Base-by-base conservation (phyloP, 1,140 invertebrate species). In the Lerema accius region DNA sequence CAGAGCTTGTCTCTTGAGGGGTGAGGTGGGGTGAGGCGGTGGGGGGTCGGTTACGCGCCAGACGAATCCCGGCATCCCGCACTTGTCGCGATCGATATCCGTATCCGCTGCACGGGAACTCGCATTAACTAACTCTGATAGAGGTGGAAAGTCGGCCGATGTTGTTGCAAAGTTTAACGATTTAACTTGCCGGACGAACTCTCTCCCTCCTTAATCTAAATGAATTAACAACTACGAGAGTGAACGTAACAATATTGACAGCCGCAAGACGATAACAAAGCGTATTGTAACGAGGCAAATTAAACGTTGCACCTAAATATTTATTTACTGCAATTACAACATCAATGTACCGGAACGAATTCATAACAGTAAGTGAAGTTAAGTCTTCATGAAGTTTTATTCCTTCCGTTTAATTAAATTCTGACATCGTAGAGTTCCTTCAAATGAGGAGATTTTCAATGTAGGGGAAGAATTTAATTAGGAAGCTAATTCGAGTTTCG, bases 31-130 rank as follows among this genome's bases (percentile, higher is more conserved):
- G 62, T 51, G 64, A 59, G 50, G 39, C 46, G 70, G 60, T 16
- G 32, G 23, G 37, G 65, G 70, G 65, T 69, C 55, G 71, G 72
- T 71, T 77, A 70, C 82, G 75, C 69, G 79, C 87, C 84, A 89
- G 86, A 89, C 86, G 81, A 79, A 80, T 85, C 84, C 82, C 76
- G 82, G 82, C 80, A 79, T 81, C 80, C 81, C 77, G 78, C 76
- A 81, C 74, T 86, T 78, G 84, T 81, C 83, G 73, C 84, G 87
- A 90, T 90, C 87, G 80, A 90, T 90, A 89, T 70, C 78, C 84
- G 77, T 84, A 84, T 84, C 76, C 79, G 74, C 74, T 87, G 82
- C 80, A 84, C 79, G 79, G 78, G 76, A 86, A 86, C 84, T 86
- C 78, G 72, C 80, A 87, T 86, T 87, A 85, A 88, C 85, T 78